phyloP scores from a whole-genome alignment of 2,888 invertebrate species.

The Drosophila fungiperda region DNA sequence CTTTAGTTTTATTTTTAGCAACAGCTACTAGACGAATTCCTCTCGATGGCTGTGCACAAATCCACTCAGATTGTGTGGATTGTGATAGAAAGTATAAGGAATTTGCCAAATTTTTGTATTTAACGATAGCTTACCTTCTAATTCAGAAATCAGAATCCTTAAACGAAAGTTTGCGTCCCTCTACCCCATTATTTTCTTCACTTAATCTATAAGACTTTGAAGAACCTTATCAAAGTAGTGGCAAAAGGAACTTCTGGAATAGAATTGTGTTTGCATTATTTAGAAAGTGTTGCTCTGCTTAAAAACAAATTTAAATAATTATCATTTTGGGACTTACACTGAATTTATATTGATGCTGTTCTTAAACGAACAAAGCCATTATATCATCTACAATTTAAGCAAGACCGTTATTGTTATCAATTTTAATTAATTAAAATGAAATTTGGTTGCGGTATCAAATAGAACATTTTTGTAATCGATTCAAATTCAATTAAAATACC shows the following conservation, averaged over 20 bases:
- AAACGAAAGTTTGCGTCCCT: not conserved
- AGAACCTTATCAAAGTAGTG: not conserved
- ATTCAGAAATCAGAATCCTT: not conserved
- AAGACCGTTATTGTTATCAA: conserved; percentile 66
- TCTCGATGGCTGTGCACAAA: not conserved
- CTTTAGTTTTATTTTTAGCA: not conserved
- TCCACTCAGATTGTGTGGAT: not conserved
- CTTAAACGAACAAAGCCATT: conserved; percentile 22
- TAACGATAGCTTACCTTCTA: not conserved
- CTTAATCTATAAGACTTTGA: not conserved
- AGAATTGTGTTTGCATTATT: not conserved
- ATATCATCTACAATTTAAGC: conserved; percentile 26
- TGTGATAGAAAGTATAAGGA: not conserved
- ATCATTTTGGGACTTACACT: not conserved
- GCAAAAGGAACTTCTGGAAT: not conserved
- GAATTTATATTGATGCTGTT: not conserved
- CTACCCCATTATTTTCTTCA: not conserved
- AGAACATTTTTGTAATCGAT: conserved; percentile 75
- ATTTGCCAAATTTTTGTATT: not conserved
- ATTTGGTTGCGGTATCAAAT: conserved; percentile 63
- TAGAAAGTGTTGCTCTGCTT: not conserved
- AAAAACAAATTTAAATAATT: not conserved
- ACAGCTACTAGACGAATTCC: not conserved
- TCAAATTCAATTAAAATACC: conserved; percentile 77
- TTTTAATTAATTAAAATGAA: conserved; percentile 77